These are phyloP conservation scores for Trissolcus basalis DNA, from an alignment of 1,140 invertebrate species.

Conservation along the genomic window DNA sequence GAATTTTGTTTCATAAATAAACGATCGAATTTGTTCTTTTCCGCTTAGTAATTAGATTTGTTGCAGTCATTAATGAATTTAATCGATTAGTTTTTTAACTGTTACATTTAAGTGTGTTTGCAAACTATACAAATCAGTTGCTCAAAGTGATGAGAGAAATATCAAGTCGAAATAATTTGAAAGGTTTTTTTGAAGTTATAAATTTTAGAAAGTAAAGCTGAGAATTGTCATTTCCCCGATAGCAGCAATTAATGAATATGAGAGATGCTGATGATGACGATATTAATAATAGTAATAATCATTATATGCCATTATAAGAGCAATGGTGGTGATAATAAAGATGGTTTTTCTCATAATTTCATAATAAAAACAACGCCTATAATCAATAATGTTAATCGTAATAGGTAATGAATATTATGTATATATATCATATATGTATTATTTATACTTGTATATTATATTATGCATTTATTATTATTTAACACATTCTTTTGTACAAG, in stretches of 20 bases:
- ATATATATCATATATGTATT: slow-evolving; percentile 63
- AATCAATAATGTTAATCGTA: slow-evolving; percentile 53
- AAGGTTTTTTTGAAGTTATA: no score
- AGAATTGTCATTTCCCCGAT: slow-evolving; percentile 9
- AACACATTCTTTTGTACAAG: slow-evolving; percentile 77
- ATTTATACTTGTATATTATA: slow-evolving; percentile 69
- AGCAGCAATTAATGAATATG: slow-evolving; percentile 15
- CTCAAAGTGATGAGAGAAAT: no score
- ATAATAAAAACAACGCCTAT: slow-evolving; percentile 58
- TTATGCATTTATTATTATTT: slow-evolving; percentile 75
- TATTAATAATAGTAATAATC: slow-evolving; percentile 53
- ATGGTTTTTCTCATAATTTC: slow-evolving; percentile 37
- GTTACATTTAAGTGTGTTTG: no score
- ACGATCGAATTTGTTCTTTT: no score
- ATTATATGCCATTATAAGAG: slow-evolving; percentile 38
- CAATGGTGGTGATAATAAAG: slow-evolving; percentile 49
- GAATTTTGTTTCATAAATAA: no score
- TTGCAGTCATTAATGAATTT: no score
- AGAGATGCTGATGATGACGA: slow-evolving; percentile 34
- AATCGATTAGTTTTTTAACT: no score
- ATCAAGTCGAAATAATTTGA: no score
- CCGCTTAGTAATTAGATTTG: no score
- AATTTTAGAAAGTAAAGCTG: no score
- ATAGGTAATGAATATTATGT: slow-evolving; percentile 62
- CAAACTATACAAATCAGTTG: no score